Percentiles rank a stretch among this genome's conserved stretches.
Conservation (phyloP, 2,888 invertebrate species). For the Cheilosia vernalis region DNA sequence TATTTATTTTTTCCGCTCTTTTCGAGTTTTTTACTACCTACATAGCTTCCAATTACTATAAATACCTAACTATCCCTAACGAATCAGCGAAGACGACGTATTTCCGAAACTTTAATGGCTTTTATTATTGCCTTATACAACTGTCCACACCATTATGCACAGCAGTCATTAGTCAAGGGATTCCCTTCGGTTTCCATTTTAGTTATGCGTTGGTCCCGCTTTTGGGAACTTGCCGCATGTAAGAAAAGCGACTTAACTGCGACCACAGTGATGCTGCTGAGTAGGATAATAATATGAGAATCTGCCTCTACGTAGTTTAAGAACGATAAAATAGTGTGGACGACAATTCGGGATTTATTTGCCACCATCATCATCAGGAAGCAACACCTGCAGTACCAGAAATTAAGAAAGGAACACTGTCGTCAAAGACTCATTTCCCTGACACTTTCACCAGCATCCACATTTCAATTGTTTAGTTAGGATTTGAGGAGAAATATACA, state of each 20-base stretch:
- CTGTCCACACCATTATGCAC: too few relatives aligned
- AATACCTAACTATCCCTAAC: too few relatives aligned
- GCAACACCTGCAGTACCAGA: not conserved
- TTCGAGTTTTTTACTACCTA: too few relatives aligned
- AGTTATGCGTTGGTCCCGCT: not conserved
- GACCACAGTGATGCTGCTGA: not conserved
- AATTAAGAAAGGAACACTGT: conserved; percentile 29
- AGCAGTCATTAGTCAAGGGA: too few relatives aligned
- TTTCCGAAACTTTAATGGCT: too few relatives aligned
- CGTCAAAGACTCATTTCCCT: conserved; percentile 29
- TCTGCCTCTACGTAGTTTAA: not conserved
- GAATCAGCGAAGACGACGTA: too few relatives aligned
- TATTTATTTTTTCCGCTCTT: too few relatives aligned
- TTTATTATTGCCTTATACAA: too few relatives aligned
- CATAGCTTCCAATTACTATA: too few relatives aligned
- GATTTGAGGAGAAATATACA: conserved; percentile 24
- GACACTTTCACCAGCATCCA: conserved; percentile 29
- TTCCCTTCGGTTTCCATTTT: too few relatives aligned
- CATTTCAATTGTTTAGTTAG: conserved; percentile 43
- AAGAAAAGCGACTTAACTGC: not conserved
- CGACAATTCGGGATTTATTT: conserved; percentile 23
- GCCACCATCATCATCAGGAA: not conserved
- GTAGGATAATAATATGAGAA: conserved; percentile 1
- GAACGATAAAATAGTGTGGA: not conserved
- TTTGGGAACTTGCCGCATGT: not conserved